Evolutionary conservation across 2,888 invertebrate genomes (phyloP).

Genomic region (Scaptomyza tumidula): DNA sequence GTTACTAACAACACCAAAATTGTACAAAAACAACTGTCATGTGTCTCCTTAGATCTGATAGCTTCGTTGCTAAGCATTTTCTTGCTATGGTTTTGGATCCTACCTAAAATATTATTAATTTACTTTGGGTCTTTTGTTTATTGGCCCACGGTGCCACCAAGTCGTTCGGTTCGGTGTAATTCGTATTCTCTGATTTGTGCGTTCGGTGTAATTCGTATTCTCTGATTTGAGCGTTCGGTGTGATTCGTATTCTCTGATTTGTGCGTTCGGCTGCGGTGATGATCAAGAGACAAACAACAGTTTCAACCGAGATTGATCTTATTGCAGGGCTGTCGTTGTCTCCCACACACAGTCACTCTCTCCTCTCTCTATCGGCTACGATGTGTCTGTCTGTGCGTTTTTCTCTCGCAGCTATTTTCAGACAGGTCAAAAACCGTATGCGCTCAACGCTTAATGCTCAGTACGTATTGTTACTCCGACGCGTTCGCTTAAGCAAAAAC

Average conservation of each 20-base stretch:
- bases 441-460: constrained; percentile 50
- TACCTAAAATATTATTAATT: neutral
- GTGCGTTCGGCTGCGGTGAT: constrained; percentile 26
- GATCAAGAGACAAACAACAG: constrained; percentile 48
- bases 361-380: neutral
- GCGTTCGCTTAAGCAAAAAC: constrained; percentile 55
- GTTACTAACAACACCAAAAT: too few species aligned
- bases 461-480: constrained; percentile 65
- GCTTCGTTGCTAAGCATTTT: too few species aligned
- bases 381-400: neutral
- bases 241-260: constrained; percentile 20
- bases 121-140: neutral
- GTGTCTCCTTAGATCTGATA: too few species aligned
- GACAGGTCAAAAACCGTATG: constrained; percentile 59
- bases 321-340: constrained; percentile 56
- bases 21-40: too few species aligned
- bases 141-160: constrained; percentile 42
- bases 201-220: constrained; percentile 10
- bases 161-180: constrained; percentile 26
- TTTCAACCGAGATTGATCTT: constrained; percentile 54
- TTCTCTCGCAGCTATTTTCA: constrained; percentile 18
- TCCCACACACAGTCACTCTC: constrained; percentile 7
- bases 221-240: constrained; percentile 11
- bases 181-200: constrained; percentile 14
- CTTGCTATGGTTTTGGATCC: too few species aligned